Base-by-base conservation (phyloP, 2,797 vertebrate genomes). In the Buphagus erythrorhynchus region DNA sequence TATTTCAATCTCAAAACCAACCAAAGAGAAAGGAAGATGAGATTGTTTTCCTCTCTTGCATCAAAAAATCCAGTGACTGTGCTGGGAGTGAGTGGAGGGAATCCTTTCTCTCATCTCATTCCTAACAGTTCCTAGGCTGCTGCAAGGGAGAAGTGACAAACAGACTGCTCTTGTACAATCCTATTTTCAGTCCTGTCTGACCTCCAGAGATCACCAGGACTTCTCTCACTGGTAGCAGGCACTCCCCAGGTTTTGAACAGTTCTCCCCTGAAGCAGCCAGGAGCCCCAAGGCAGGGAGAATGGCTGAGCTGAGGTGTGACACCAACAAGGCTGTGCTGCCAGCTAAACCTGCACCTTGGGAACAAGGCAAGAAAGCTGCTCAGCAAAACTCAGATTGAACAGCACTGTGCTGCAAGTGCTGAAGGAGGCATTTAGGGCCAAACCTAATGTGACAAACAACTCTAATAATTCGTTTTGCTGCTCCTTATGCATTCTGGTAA, bases 291-390 rank as follows among this genome's bases (percentile, higher is more conserved):
- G 5, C 52, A 73, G 31, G 45, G 49, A 74, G 80, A 61, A 38
- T 3, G 6, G 57, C 20, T 35, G 83, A 49, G 33, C 66, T 42
- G 16, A 63, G 0, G 0, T 51, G 0, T 5, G 48, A 46, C 42
- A 75, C 40, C 55, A 63, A 31, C 26, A 38, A 15, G 5, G 21
- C 71, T 38, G 52, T 9, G 17, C 40, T 42, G 25, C 6, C 67
- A 85, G 19, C 54, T n/a, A 16, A 31, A 11, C 16, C 4, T 14
- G n/a, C 26, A 35, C 5, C 28, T 40, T 11, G 13, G 52, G 42
- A 54, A 19, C 57, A 26, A 19, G 1, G 26, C 48, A 26, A 35
- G 40, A 10, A 51, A 58, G 12, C 3, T 31, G 9, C 28, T 63
- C 26, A 81, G 72, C 54, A 9, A 25, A 77, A 58, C 45, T 33